Evolutionary conservation across 2,113 vertebrate species (phyloP).

Genomic region (Gavialis gangeticus): DNA sequence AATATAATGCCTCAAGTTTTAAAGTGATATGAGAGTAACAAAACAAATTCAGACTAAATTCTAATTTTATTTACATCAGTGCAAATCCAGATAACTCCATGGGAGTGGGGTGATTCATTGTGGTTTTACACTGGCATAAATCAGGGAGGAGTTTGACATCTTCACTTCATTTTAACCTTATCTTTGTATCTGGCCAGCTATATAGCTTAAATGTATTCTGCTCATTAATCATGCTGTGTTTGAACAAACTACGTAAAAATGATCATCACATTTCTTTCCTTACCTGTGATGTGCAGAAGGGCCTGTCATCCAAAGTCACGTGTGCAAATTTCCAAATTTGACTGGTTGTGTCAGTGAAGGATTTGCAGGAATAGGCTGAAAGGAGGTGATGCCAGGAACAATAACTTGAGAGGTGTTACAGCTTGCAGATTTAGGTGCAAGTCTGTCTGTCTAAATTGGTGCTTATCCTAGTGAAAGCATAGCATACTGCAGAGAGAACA

Average conservation of each 20-base stretch:
- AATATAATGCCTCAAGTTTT: background rate
- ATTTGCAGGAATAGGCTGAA: background rate
- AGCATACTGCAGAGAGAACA: background rate
- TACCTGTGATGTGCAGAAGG: background rate
- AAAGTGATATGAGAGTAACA: background rate
- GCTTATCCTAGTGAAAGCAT: background rate
- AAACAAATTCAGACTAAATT: background rate
- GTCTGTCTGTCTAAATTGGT: background rate
- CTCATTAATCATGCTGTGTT: background rate
- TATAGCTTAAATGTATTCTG: background rate
- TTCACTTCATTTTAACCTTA: background rate
- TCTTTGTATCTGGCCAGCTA: background rate
- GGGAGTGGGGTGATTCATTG: background rate
- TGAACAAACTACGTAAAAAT: background rate
- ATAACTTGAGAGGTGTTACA: background rate
- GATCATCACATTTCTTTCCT: background rate
- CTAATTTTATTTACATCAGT: background rate
- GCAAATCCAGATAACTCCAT: background rate
- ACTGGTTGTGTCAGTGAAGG: background rate
- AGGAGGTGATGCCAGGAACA: background rate
- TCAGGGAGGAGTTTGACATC: background rate
- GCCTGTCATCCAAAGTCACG: background rate
- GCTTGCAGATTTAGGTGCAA: background rate
- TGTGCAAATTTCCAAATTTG: background rate
- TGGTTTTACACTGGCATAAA: background rate